Evolutionary conservation across 2,113 vertebrate genomes (phyloP), one percentile per base, ranked within the genome.

Genomic region (Pachyramphus minor): DNA sequence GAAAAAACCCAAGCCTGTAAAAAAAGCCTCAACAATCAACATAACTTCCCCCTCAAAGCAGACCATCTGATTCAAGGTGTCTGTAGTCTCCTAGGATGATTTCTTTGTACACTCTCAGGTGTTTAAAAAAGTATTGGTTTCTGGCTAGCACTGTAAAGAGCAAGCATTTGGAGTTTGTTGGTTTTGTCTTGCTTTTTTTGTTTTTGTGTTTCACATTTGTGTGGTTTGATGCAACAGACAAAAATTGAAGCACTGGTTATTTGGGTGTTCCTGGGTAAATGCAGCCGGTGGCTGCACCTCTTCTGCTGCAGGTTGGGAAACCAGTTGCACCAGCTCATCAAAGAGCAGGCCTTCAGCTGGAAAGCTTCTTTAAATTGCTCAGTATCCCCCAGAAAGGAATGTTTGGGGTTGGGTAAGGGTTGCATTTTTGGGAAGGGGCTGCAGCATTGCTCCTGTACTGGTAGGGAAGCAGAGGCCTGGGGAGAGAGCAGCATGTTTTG

Each of bases 101-200:
- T 30, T 60, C 7, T 56, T 80, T 52, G 21, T 0, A 0, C 0
- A 0, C 6, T 52, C 30, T 5, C 5, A 19, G 23, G 15, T 35
- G 3, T 73, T 85, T 14, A 25, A 25, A 27, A 27, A 82, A 47
- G 4, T 25, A 3, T 14, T n/a, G n/a, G 2, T 37, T 84, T 71
- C 12, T 30, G 24, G 4, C 35, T 45, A 10, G 33, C 3, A 14
- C 27, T 12, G 24, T 68, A 60, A 69, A 9, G 12, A n/a, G 8
- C 6, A 10, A 74, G 41, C 19, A 8, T 58, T 81, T 53, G 30
- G 13, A 1, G 10, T 14, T 47, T 56, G 8, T 21, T 63, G 6
- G 12, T 63, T 69, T 21, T 0, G 0, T 49, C 69, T 49, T 50
- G 31, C 13, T 22, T 37, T 28, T 25, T 10, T 18, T 45, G 3